Evolutionary conservation across 2,888 invertebrate genomes (phyloP), one percentile per base, ranked within the genome.

Genomic region (Acleris cristana): DNA sequence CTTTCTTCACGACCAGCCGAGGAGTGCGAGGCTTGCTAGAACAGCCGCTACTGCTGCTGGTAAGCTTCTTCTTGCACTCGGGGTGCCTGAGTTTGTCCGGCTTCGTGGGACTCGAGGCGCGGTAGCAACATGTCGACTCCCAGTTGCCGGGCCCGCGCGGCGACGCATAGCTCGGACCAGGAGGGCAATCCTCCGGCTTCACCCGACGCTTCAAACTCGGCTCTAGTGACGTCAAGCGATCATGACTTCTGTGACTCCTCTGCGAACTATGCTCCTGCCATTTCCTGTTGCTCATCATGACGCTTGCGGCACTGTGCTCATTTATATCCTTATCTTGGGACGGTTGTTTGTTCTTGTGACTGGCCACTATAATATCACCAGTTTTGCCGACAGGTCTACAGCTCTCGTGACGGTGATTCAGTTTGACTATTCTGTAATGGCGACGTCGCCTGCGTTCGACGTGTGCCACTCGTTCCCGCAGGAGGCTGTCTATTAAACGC

Each of bases 291-390:
- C 80, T 69, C 55, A 79, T 74, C 69, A 81, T 76, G 2, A 78
- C 76, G 65, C 85, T 86, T 0, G 76, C 81, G 44, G 82, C 77
- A 59, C 83, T 87, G 52, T 85, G 82, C 49, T 87, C 86, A 61
- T 81, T 86, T 3, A 78, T 72, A 23, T 88, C 85, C 45, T 70
- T 75, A 10, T 77, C 76, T 6, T 87, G 87, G 63, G 79, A 79
- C 6, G 79, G 78, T 26, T 82, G 82, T 58, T 76, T 86, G 64
- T 87, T 85, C 74, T 92, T 91, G 68, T 92, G 88, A 73, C 89
- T 92, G 12, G 92, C 92, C 10, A 92, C 92, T 59, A 92, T 92
- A 18, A 92, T 90, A 73, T 91, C 92, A 4, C 92, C 92, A 19
- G 91, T 92, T 77, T 92, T 92, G 5, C 92, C 92, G 8, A 91